Conservation (phyloP, 2,797 vertebrate genomes). For the Triplophysa bombifrons region DNA sequence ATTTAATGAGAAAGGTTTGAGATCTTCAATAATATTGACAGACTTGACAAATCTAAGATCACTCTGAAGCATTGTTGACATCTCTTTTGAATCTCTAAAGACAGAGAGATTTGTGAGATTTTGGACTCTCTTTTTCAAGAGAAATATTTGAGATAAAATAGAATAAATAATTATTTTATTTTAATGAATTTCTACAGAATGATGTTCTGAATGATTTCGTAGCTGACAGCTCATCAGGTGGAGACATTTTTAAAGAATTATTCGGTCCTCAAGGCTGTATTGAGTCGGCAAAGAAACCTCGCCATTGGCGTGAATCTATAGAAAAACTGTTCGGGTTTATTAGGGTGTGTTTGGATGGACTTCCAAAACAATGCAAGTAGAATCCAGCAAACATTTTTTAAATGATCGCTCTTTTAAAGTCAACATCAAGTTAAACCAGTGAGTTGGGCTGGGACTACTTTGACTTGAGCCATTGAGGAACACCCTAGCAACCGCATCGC, state of each 20-base stretch:
- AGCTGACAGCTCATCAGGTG: not conserved
- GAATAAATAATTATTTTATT: no score
- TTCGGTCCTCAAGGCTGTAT: not conserved
- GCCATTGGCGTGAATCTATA: not conserved
- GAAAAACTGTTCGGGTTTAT: not conserved
- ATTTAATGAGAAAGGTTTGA: no score
- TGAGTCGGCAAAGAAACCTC: not conserved
- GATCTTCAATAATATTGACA: no score
- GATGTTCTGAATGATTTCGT: slow-evolving; percentile 2
- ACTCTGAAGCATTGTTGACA: no score
- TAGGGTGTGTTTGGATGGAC: not conserved
- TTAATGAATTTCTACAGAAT: not conserved
- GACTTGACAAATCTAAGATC: no score
- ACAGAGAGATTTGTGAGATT: no score
- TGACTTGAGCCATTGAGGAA: not conserved
- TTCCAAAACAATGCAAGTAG: not conserved
- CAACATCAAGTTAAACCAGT: not conserved
- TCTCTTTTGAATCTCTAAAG: no score
- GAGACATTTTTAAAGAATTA: not conserved
- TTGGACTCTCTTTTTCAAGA: no score
- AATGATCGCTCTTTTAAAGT: not conserved
- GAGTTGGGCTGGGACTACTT: not conserved
- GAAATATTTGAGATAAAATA: no score
- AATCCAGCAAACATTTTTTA: not conserved
- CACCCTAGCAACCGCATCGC: not conserved